These are phyloP conservation scores for Phylloscopus trochiloides DNA, from an alignment of 2,113 vertebrate genomes.

Conservation along the genomic window DNA sequence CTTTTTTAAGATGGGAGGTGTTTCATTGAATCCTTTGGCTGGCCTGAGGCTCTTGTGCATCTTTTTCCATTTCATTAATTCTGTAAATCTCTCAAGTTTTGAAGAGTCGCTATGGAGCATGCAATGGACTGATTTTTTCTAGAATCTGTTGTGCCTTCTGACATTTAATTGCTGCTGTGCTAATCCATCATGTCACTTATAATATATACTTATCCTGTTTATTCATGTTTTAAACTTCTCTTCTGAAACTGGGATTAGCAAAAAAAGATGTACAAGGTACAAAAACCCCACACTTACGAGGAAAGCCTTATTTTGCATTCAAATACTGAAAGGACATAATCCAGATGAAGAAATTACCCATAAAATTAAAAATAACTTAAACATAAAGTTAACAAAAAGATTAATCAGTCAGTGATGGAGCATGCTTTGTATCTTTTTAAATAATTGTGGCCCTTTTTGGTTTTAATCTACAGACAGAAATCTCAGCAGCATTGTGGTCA, in stretches of 20 bases:
- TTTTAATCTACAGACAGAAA: background rate
- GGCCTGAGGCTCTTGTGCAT: conserved; percentile 5
- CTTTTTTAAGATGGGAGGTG: background rate
- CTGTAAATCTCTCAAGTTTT: conserved; percentile 19
- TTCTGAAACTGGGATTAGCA: background rate
- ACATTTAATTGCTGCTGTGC: conserved; percentile 24
- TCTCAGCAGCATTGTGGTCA: background rate
- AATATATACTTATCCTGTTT: background rate
- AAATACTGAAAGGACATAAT: background rate
- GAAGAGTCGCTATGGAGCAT: background rate
- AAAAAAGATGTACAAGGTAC: background rate
- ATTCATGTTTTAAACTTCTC: background rate
- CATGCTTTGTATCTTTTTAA: background rate
- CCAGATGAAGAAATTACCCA: background rate
- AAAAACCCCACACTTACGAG: background rate
- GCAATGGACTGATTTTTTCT: conserved; percentile 3
- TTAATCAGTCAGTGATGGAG: background rate
- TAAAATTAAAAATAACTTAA: background rate
- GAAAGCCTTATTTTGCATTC: background rate
- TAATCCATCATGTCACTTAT: background rate
- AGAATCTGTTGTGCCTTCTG: conserved; percentile 11
- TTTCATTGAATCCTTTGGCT: conserved; percentile 20
- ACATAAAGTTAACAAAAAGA: background rate
- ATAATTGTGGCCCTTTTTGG: background rate
- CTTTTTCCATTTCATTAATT: conserved; percentile 38